A percentile compares a stretch with the other conserved stretches of the same genome.
phyloP scores from a whole-genome alignment of 2,113 vertebrate genomes.

The Gymnogyps californianus region DNA sequence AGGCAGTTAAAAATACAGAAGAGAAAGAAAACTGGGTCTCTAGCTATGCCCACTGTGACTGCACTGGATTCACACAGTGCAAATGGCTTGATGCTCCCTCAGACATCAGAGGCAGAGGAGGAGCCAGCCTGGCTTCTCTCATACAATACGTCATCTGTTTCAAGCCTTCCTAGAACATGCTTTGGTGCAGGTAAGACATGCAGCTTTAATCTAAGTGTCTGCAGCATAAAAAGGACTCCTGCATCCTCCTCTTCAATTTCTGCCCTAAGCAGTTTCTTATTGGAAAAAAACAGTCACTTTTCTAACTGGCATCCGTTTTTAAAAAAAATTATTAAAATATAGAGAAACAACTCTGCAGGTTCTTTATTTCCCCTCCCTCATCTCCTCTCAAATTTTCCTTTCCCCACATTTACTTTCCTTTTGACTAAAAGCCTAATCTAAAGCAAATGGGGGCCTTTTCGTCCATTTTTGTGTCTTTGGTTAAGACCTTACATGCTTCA shows the following conservation, averaged over 20 bases:
- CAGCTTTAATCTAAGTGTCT: neutral
- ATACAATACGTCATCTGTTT: neutral
- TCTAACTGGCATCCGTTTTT: neutral
- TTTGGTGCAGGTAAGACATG: neutral
- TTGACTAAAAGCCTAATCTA: neutral
- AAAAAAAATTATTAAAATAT: neutral
- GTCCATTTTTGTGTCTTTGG: neutral
- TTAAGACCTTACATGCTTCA: neutral
- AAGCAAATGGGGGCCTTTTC: neutral
- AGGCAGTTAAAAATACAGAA: neutral
- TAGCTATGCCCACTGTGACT: neutral
- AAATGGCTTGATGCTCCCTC: neutral
- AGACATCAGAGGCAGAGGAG: neutral
- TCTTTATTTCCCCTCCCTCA: neutral
- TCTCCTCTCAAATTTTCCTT: neutral
- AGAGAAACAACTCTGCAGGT: neutral
- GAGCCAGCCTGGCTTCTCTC: neutral
- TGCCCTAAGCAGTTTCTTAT: neutral
- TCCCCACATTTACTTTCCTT: neutral
- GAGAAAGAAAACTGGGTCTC: neutral
- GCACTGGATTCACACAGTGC: neutral
- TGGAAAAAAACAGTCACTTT: neutral
- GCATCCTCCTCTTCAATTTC: neutral
- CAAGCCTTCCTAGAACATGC: neutral
- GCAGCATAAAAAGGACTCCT: neutral